Evolutionary conservation across 2,113 vertebrate genomes (phyloP), one percentile per base, ranked within the genome.

Genomic region (Aphyosemion australe): DNA sequence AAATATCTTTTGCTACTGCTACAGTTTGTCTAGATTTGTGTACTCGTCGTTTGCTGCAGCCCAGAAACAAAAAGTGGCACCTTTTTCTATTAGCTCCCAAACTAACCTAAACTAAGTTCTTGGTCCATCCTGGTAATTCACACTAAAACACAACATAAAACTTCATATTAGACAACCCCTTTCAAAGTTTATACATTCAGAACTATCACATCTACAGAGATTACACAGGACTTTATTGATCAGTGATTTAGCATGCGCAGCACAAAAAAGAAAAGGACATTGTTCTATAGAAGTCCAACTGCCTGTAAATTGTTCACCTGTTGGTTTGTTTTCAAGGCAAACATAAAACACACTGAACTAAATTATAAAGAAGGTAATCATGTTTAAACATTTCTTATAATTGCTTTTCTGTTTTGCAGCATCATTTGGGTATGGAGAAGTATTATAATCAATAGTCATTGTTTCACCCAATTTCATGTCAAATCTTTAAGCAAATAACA

Each of bases 381-480:
- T 69, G 32, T 68, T n/a, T 50, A 65, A 68, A 68, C 64, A 67
- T 48, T 47, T 81, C 20, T 43, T 14, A 55, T 63, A 59, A 61
- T 8, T 62, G 47, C 50, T 64, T 56, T 39, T 11, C 5, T 61
- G 26, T 47, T 77, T 37, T 39, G n/a, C 45, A 61, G 46, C 48
- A 54, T 54, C 16, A 56, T 42, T 4, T 11, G 41, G 41, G 61
- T 66, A 58, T 62, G 54, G 70, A 78, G 69, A 74, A 69, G 39
- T 49, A 12, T 66, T 46, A 75, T 55, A 72, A 79, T 86, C 79
- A 75, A 81, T 86, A 79, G 34, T 64, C 54, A 66, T 69, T 37
- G 48, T 70, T 81, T 84, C 62, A 74, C 61, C 41, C 72, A 55
- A 80, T 82, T 81, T 87, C 61, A 78, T 60, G 49, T 45, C 14